These are phyloP conservation scores for Erannis defoliaria DNA, from an alignment of 2,888 invertebrate species.

Conservation along the genomic window DNA sequence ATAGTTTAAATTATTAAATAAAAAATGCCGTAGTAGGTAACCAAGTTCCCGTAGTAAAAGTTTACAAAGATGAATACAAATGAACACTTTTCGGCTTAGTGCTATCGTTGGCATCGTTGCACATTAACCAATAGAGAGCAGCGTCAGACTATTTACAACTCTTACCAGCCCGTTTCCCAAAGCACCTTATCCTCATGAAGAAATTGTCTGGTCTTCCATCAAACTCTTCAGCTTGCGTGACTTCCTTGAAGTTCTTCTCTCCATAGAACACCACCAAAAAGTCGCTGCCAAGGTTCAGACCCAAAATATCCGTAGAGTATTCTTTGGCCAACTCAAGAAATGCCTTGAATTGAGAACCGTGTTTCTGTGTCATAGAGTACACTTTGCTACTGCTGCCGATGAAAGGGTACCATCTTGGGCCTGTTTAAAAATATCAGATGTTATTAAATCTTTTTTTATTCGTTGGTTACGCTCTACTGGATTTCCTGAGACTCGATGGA, in stretches of 20 bases:
- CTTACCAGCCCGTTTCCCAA: conserved; percentile 85
- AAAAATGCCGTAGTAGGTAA: too few relatives aligned
- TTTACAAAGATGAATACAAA: too few relatives aligned
- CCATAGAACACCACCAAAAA: conserved; percentile 84
- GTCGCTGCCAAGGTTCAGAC: conserved; percentile 85
- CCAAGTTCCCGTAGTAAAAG: too few relatives aligned
- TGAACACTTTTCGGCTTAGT: too few relatives aligned
- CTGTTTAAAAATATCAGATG: conserved; percentile 11
- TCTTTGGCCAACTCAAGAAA: conserved; percentile 77
- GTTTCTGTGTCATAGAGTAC: conserved; percentile 22
- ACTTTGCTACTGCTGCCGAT: conserved; percentile 28
- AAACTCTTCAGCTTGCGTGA: conserved; percentile 83
- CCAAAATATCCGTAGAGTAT: conserved; percentile 84
- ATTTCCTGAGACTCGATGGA: too few relatives aligned
- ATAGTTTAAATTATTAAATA: too few relatives aligned
- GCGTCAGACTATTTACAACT: not conserved
- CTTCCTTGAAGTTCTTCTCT: conserved; percentile 80
- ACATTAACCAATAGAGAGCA: too few relatives aligned
- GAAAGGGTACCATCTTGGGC: conserved; percentile 40
- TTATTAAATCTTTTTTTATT: too few relatives aligned
- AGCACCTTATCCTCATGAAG: conserved; percentile 86
- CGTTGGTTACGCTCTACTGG: not conserved
- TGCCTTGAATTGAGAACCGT: conserved; percentile 75
- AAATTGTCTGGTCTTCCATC: conserved; percentile 88
- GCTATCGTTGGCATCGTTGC: too few relatives aligned